phyloP scores from a whole-genome alignment of 2,888 invertebrate species.

The Zonitis immaculata region DNA sequence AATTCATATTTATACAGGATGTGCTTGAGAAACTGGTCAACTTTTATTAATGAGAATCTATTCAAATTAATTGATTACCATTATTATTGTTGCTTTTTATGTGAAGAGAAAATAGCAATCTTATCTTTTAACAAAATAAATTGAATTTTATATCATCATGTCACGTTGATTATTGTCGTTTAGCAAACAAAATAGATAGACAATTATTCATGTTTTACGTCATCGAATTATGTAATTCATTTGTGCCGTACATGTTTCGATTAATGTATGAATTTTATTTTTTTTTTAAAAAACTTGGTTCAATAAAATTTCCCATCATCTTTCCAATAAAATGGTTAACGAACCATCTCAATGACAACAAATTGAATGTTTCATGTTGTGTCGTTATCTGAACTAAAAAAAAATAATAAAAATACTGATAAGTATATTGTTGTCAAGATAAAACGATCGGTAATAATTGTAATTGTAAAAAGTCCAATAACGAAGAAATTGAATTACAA shows the following conservation, averaged over 20 bases:
- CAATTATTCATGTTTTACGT: conserved; percentile 10
- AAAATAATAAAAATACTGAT: not conserved
- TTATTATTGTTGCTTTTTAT: not conserved
- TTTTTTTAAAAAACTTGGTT: no score
- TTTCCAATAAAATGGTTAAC: not conserved
- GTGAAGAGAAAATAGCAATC: not conserved
- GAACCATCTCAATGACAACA: not conserved
- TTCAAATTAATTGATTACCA: no score
- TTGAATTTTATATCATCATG: not conserved
- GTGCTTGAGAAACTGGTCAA: conserved; percentile 4
- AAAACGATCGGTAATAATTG: not conserved
- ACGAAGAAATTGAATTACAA: conserved; percentile 22
- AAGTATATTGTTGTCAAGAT: not conserved
- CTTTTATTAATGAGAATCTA: conserved; percentile 5
- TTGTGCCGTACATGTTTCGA: conserved; percentile 13
- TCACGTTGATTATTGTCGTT: not conserved
- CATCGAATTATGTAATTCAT: conserved; percentile 19
- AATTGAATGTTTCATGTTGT: not conserved
- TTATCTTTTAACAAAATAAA: not conserved
- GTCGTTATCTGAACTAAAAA: not conserved
- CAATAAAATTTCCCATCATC: no score
- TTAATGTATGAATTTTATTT: no score
- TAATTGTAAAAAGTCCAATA: not conserved
- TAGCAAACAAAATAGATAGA: not conserved
- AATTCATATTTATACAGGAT: no score